These are phyloP conservation scores for Crocallis elinguaria DNA, from an alignment of 2,888 invertebrate genomes.

Conservation along the genomic window DNA sequence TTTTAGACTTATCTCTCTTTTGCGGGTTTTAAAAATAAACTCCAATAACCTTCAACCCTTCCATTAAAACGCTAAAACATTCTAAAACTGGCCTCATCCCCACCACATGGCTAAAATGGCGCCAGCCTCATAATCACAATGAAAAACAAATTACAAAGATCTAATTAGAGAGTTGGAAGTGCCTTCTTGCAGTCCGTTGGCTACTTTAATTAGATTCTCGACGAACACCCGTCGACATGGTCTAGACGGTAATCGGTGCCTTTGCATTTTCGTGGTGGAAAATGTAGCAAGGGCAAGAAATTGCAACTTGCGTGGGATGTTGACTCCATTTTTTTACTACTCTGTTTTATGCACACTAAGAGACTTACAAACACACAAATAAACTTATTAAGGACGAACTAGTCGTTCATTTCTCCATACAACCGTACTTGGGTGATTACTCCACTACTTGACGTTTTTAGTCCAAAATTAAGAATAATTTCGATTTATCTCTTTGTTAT, in stretches of 20 bases:
- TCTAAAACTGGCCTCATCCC: slow-evolving; percentile 18
- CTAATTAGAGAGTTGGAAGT: slow-evolving; percentile 32
- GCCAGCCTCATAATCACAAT: slow-evolving; percentile 26
- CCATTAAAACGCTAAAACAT: slow-evolving; percentile 21
- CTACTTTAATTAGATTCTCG: slow-evolving; percentile 34
- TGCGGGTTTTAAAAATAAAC: background rate
- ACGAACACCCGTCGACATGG: slow-evolving; percentile 24
- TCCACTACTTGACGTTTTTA: no score
- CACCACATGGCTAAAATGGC: slow-evolving; percentile 11
- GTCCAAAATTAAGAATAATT: no score
- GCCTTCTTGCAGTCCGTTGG: slow-evolving; percentile 32
- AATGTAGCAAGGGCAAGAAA: background rate
- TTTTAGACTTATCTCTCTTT: background rate
- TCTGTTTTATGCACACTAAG: no score
- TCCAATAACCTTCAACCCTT: background rate
- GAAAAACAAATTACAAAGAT: slow-evolving; percentile 32
- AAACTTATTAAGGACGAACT: no score
- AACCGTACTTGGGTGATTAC: no score
- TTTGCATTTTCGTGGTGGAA: slow-evolving; percentile 11
- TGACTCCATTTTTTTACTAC: no score
- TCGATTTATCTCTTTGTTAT: no score
- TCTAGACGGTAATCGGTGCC: slow-evolving; percentile 27
- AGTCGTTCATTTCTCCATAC: no score
- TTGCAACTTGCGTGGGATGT: background rate
- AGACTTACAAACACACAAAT: no score